phyloP scores from a whole-genome alignment of 2,113 vertebrate species.

The Malurus cyaneus region DNA sequence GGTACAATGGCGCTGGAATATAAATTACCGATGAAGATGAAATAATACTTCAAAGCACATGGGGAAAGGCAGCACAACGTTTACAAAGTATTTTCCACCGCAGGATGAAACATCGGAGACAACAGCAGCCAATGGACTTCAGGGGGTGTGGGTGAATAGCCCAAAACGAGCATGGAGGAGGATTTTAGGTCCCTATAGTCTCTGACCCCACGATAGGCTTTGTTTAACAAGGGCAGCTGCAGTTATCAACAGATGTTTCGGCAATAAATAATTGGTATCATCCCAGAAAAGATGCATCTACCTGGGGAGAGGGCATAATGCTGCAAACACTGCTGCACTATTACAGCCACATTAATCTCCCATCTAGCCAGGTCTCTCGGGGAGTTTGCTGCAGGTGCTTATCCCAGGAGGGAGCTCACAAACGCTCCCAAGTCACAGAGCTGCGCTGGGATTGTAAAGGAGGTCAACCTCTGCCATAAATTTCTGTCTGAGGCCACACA shows the following conservation, averaged over 20 bases:
- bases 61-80: conserved; percentile 66
- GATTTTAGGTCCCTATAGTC: conserved; percentile 72
- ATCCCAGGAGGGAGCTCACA: conserved; percentile 68
- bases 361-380: conserved; percentile 77
- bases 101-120: conserved; percentile 66
- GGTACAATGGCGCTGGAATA: conserved; percentile 77
- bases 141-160: conserved; percentile 72
- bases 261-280: conserved; percentile 86
- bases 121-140: conserved; percentile 70
- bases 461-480: conserved; percentile 77
- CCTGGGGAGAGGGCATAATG: conserved; percentile 80
- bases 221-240: conserved; percentile 81
- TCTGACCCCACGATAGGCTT: conserved; percentile 75
- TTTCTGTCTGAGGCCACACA: conserved; percentile 80
- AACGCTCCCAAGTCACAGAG: conserved; percentile 62
- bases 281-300: conserved; percentile 76
- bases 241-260: conserved; percentile 85
- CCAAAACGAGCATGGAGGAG: conserved; percentile 73
- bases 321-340: conserved; percentile 69
- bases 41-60: conserved; percentile 82
- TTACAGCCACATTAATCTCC: conserved; percentile 80
- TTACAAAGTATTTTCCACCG: conserved; percentile 75
- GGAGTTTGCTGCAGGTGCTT: conserved; percentile 78
- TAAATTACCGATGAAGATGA: conserved; percentile 79
- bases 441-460: conserved; percentile 61